A percentile compares a stretch with the other conserved stretches of the same genome.
phyloP scores from a whole-genome alignment of 2,113 vertebrate genomes.

The Physeter macrocephalus region DNA sequence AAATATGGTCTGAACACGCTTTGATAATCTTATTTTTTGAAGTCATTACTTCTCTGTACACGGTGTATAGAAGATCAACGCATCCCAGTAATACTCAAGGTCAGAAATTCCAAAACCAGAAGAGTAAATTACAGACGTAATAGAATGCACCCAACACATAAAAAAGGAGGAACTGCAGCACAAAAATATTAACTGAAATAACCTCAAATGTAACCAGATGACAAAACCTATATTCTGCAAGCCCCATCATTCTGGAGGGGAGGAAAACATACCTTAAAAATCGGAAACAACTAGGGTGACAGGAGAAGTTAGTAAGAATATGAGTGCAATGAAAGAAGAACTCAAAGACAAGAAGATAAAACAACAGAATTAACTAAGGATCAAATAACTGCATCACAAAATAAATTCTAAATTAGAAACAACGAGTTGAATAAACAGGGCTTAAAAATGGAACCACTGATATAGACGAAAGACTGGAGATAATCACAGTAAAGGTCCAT shows the following conservation, averaged over 20 bases:
- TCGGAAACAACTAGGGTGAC: background rate
- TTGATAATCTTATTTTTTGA: background rate
- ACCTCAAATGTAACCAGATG: background rate
- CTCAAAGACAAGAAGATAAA: background rate
- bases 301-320: background rate
- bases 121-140: background rate
- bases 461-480: background rate
- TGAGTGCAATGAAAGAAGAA: background rate
- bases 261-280: background rate
- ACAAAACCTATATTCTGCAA: background rate
- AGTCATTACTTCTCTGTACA: background rate
- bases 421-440: background rate
- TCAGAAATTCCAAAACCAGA: background rate
- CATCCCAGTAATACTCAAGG: background rate
- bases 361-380: background rate
- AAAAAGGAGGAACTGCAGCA: background rate
- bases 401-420: background rate
- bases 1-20: background rate
- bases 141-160: background rate
- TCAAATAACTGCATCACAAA: background rate
- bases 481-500: background rate
- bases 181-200: background rate
- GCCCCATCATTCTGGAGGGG: background rate
- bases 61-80: background rate
- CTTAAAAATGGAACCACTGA: background rate